Percentiles rank a stretch among this genome's conserved stretches.
phyloP scores from a whole-genome alignment of 2,797 vertebrate species.

The Atherinosoma microstoma region DNA sequence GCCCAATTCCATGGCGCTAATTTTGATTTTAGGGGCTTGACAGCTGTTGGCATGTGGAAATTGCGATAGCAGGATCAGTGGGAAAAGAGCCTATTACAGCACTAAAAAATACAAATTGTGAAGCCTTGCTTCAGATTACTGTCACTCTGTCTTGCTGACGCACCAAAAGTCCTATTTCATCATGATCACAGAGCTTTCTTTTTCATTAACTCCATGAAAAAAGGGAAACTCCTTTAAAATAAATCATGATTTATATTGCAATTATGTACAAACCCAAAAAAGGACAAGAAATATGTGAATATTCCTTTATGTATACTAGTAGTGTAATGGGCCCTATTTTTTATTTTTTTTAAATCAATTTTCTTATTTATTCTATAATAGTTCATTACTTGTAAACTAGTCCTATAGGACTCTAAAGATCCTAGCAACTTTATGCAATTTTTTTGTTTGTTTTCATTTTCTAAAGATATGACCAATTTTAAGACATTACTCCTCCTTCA shows the following conservation, averaged over 20 bases:
- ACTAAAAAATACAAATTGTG: slow-evolving; percentile 74
- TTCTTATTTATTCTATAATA: neutral
- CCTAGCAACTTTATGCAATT: neutral
- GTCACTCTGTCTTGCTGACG: slow-evolving; percentile 59
- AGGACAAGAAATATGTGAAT: neutral
- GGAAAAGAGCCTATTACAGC: slow-evolving; percentile 70
- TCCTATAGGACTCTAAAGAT: neutral
- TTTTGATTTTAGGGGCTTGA: slow-evolving; percentile 80
- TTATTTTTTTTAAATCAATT: neutral
- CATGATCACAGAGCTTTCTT: slow-evolving; percentile 23
- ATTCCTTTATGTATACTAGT: neutral
- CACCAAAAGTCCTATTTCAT: slow-evolving; percentile 58
- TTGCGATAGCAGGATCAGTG: slow-evolving; percentile 61
- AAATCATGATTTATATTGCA: neutral
- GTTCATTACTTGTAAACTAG: neutral
- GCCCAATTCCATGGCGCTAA: slow-evolving; percentile 72
- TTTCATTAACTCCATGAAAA: slow-evolving; percentile 46
- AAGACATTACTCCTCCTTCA: neutral
- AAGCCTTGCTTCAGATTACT: slow-evolving; percentile 72
- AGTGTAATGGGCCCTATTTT: neutral
- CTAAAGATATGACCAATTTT: neutral
- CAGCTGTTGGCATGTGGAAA: slow-evolving; percentile 78
- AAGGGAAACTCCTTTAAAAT: neutral
- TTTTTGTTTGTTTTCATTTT: slow-evolving; percentile 16
- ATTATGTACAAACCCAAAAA: neutral